phyloP scores from a whole-genome alignment of 2,888 invertebrate species.

The Halictus quadricinctus region DNA sequence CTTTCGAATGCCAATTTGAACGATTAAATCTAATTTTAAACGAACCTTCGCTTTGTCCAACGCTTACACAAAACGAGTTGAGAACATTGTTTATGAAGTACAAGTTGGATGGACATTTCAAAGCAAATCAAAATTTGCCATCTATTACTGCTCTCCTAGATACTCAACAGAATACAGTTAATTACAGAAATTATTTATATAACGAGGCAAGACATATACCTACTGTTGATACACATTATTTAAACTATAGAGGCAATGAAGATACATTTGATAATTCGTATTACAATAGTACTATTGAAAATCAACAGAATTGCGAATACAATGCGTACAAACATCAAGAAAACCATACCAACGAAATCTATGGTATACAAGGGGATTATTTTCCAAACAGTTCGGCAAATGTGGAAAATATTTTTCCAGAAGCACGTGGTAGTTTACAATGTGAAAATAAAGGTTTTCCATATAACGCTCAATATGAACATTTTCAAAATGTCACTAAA shows the following conservation, averaged over 20 bases:
- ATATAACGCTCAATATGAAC: not conserved
- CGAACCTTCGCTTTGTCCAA: slow-evolving; percentile 7
- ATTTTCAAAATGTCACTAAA: not conserved
- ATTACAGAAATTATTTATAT: not conserved
- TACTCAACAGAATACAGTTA: not conserved
- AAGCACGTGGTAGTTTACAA: not conserved
- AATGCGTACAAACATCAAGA: not conserved
- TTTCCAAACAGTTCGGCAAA: not conserved
- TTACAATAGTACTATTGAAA: not conserved
- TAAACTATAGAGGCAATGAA: not conserved
- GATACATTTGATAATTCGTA: not conserved
- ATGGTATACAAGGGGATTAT: not conserved
- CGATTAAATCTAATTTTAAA: slow-evolving; percentile 4
- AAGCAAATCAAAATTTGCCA: slow-evolving; percentile 25
- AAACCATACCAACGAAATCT: not conserved
- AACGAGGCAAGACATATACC: not conserved
- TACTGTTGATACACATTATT: not conserved
- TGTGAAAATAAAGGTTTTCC: not conserved
- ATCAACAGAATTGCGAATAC: not conserved
- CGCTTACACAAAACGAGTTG: slow-evolving; percentile 42
- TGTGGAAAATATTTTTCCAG: not conserved
- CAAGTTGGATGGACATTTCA: slow-evolving; percentile 53
- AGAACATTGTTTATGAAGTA: slow-evolving; percentile 43
- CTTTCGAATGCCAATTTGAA: slow-evolving; percentile 21
- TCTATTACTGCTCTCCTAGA: not conserved